Evolutionary conservation across 2,113 vertebrate species (phyloP), one percentile per base, ranked within the genome.

Genomic region (Tylochromis polylepis): DNA sequence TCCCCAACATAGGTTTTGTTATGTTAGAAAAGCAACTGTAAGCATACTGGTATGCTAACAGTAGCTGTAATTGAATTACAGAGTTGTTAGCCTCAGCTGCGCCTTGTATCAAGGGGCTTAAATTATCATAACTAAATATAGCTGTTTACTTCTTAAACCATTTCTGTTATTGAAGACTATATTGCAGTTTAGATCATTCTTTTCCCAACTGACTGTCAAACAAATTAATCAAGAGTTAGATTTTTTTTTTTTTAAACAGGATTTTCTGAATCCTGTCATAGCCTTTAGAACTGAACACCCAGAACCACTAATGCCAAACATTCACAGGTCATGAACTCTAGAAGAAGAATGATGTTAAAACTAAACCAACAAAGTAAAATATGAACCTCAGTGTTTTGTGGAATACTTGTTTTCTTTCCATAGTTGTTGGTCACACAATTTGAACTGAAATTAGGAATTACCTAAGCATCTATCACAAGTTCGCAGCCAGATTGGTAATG

Each of bases 401-500:
- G 22, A 55, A 31, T 20, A 20, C 55, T 60, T 85, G 79, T 82
- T 87, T 85, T 80, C 36, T 59, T 53, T 51, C n/a, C 16, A 57
- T 58, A 36, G 65, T 53, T 6, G n/a, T 43, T 24, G 79, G 87
- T 89, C 86, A 83, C 88, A 87, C 90, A 55, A 57, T 65, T 51
- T 57, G 49, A 88, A n/a, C 22, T 27, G 49, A 81, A 79, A 88
- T 86, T 65, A 81, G 53, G 65, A 88, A 84, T 91, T 72, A 84
- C 59, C 53, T 3, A 51, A 85, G 75, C 38, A 36, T 89, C 86
- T 90, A 88, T 92, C 91, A 55, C 62, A 51, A 84, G 79, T 82
- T 87, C 49, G 38, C 92, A 91, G 88, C 80, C 9, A 14, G 79
- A 34, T 22, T 6, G 11, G 34, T 62, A 57, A 85, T 29, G 85